Conservation (phyloP, 2,888 invertebrate genomes). For the Melanotus villosus region DNA sequence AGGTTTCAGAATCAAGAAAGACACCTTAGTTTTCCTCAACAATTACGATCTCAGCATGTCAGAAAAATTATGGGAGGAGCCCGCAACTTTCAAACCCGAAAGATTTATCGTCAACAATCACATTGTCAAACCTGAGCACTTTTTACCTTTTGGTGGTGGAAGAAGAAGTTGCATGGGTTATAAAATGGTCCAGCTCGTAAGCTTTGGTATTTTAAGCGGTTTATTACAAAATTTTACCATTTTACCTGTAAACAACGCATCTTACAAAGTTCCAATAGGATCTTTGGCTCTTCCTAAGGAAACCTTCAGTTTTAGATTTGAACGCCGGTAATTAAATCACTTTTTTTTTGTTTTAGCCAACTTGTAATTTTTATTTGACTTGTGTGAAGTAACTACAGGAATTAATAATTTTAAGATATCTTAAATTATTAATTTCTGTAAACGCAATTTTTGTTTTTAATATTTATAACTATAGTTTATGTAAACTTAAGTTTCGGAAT, state of each 20-base stretch:
- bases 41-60: conserved; percentile 79
- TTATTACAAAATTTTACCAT: conserved; percentile 72
- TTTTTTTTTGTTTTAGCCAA: conserved; percentile 11
- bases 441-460: no score
- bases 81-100: conserved; percentile 74
- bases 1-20: conserved; percentile 75
- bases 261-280: conserved; percentile 72
- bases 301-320: conserved; percentile 70
- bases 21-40: conserved; percentile 77
- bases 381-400: no score
- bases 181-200: conserved; percentile 75
- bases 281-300: conserved; percentile 71
- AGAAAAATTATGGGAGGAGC: conserved; percentile 73
- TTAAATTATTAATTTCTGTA: no score
- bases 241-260: conserved; percentile 66
- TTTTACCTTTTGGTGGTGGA: conserved; percentile 78
- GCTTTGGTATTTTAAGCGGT: conserved; percentile 71
- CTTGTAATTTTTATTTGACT: not conserved
- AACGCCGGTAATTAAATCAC: conserved; percentile 61
- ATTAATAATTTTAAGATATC: no score
- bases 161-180: conserved; percentile 79
- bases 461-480: no score
- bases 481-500: no score
- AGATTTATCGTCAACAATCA: conserved; percentile 73
- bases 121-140: conserved; percentile 75